phyloP scores from a whole-genome alignment of 1,140 invertebrate species.

The Asobara japonica region DNA sequence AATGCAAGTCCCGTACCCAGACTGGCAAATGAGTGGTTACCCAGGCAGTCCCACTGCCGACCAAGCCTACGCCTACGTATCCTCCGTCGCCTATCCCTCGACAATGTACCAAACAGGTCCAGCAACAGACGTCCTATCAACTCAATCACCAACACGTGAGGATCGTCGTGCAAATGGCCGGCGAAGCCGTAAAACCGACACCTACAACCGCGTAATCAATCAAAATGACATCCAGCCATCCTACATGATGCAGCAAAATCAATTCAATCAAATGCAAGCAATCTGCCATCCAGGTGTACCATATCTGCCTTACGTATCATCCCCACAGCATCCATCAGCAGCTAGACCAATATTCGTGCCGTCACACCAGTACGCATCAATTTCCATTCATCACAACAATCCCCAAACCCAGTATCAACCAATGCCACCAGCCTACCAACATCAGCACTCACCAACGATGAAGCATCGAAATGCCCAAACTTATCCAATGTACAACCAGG shows the following conservation, averaged over 20 bases:
- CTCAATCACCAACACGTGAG: slow-evolving; percentile 41
- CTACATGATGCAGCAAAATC: slow-evolving; percentile 50
- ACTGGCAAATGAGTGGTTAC: slow-evolving; percentile 45
- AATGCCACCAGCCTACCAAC: slow-evolving; percentile 38
- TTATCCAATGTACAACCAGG: slow-evolving; percentile 31
- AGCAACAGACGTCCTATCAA: slow-evolving; percentile 41
- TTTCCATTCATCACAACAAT: slow-evolving; percentile 44
- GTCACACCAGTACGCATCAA: slow-evolving; percentile 38
- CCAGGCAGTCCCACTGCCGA: slow-evolving; percentile 42
- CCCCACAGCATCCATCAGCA: slow-evolving; percentile 48
- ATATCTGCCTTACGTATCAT: slow-evolving; percentile 37
- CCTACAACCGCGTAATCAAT: slow-evolving; percentile 48
- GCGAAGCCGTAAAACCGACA: slow-evolving; percentile 44
- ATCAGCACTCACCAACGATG: slow-evolving; percentile 43
- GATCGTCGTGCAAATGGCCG: slow-evolving; percentile 42
- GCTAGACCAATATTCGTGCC: slow-evolving; percentile 45
- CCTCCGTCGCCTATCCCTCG: slow-evolving; percentile 24
- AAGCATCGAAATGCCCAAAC: slow-evolving; percentile 38
- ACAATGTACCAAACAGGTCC: slow-evolving; percentile 42
- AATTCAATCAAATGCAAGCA: slow-evolving; percentile 34
- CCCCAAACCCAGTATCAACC: slow-evolving; percentile 36
- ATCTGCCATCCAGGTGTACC: slow-evolving; percentile 31
- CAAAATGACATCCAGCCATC: slow-evolving; percentile 49
- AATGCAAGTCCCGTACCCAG: slow-evolving; percentile 45
- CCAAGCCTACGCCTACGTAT: slow-evolving; percentile 42